Percentiles rank a stretch among this genome's conserved stretches.
Evolutionary conservation across 2,113 vertebrate species (phyloP).

Genomic region (Microcebus griseorufus): DNA sequence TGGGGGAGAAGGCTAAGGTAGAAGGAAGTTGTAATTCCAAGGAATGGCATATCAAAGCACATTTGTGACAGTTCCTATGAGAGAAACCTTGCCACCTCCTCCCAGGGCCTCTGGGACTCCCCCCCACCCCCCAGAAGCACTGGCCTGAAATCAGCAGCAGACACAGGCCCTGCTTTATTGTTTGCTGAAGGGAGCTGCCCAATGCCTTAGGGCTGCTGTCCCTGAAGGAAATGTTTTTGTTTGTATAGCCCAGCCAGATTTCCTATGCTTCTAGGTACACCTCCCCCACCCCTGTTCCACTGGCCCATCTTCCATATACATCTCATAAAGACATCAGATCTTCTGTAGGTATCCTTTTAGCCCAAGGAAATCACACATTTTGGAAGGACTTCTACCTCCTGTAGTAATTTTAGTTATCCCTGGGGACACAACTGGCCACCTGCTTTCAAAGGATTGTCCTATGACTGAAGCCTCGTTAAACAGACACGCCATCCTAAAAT

Average conservation of each 20-base stretch:
- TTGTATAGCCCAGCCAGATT: constrained; percentile 82
- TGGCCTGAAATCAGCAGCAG: not conserved
- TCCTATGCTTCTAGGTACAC: constrained; percentile 78
- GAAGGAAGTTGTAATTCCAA: not conserved
- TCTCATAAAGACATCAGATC: constrained; percentile 10
- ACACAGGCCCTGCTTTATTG: not conserved
- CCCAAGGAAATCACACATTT: constrained; percentile 22
- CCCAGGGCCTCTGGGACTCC: not conserved
- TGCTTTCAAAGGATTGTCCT: constrained; percentile 66
- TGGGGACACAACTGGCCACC: not conserved
- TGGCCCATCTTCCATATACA: constrained; percentile 75
- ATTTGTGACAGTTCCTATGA: not conserved
- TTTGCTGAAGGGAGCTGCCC: not conserved
- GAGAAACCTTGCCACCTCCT: not conserved
- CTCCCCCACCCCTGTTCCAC: constrained; percentile 50
- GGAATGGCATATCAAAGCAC: not conserved
- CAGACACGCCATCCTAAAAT: not conserved
- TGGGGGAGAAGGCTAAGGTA: not conserved
- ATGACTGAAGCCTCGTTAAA: not conserved
- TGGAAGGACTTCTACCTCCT: constrained; percentile 72
- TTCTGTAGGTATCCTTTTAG: not conserved
- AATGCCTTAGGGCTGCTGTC: constrained; percentile 58
- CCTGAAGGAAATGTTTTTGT: constrained; percentile 84
- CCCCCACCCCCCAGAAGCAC: not conserved
- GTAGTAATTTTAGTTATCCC: not conserved